Conservation (phyloP, 2,113 vertebrate genomes). For the Chaenocephalus aceratus region DNA sequence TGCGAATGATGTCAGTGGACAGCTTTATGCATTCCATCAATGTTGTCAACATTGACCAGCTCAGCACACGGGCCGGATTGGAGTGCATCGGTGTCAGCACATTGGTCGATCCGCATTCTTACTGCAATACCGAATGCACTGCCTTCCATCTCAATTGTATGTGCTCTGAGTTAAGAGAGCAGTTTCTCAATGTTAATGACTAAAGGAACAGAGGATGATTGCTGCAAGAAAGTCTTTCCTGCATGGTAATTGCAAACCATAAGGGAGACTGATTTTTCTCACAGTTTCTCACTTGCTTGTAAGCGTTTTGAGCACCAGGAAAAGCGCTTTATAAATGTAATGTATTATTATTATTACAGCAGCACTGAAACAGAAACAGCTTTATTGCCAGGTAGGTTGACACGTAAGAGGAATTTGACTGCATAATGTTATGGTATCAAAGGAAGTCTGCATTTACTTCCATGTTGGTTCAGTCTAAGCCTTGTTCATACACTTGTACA, state of each 20-base stretch:
- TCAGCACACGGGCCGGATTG: conserved; percentile 62
- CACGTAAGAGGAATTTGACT: too few species aligned
- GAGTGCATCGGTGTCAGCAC: conserved; percentile 69
- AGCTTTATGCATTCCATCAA: conserved; percentile 76
- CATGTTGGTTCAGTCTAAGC: background rate
- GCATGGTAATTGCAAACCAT: background rate
- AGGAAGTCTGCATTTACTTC: background rate
- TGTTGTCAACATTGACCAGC: conserved; percentile 62
- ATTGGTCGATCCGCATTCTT: conserved; percentile 36
- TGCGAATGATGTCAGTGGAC: conserved; percentile 49
- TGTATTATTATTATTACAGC: background rate
- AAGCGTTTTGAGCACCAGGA: too few species aligned
- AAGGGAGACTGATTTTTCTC: background rate
- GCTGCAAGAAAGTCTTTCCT: background rate
- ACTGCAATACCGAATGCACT: conserved; percentile 15
- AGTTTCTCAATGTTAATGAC: conserved; percentile 10
- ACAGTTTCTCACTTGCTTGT: background rate
- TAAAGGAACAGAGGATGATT: conserved; percentile 1
- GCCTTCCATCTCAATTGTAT: conserved; percentile 23
- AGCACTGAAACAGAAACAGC: background rate
- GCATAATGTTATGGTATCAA: too few species aligned
- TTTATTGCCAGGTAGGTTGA: too few species aligned
- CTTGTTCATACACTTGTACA: background rate
- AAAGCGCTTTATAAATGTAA: too few species aligned
- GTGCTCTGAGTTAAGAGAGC: background rate